phyloP scores from a whole-genome alignment of 2,797 vertebrate species.

The Catamblyrhynchus diadema region DNA sequence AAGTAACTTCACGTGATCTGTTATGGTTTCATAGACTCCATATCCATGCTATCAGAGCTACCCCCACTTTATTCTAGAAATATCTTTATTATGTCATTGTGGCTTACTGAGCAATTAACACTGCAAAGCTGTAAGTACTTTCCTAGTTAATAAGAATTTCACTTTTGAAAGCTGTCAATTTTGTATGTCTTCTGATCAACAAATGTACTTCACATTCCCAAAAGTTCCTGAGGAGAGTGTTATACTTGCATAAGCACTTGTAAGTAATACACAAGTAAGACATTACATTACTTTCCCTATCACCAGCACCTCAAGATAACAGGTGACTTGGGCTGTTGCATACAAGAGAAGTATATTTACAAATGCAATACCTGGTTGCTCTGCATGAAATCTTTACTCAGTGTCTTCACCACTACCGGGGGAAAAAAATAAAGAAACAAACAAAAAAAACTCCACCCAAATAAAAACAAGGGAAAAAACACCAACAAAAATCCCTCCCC shows the following conservation, averaged over 20 bases:
- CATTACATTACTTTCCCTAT: not conserved
- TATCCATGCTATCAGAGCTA: not conserved
- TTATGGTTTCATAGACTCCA: not conserved
- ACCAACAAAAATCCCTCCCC: too few relatives aligned
- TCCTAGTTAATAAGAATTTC: not conserved
- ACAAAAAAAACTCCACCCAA: not conserved
- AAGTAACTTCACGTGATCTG: not conserved
- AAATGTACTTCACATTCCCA: not conserved
- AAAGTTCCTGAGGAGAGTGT: not conserved
- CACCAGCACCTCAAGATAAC: not conserved
- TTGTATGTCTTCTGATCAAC: not conserved
- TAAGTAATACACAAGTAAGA: not conserved
- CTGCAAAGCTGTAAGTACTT: not conserved
- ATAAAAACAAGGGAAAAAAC: rapidly evolving
- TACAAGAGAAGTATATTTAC: not conserved
- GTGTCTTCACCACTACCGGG: not conserved
- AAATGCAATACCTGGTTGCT: not conserved
- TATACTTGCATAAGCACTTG: not conserved
- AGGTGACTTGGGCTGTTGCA: not conserved
- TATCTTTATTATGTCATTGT: not conserved
- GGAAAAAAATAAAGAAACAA: not conserved
- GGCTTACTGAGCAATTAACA: not conserved
- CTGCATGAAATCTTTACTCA: not conserved
- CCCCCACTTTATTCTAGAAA: not conserved
- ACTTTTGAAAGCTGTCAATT: not conserved